Percentiles rank a stretch among this genome's conserved stretches.
These are phyloP conservation scores for Troilus luridus DNA, from an alignment of 2,888 invertebrate genomes.

Conservation along the genomic window DNA sequence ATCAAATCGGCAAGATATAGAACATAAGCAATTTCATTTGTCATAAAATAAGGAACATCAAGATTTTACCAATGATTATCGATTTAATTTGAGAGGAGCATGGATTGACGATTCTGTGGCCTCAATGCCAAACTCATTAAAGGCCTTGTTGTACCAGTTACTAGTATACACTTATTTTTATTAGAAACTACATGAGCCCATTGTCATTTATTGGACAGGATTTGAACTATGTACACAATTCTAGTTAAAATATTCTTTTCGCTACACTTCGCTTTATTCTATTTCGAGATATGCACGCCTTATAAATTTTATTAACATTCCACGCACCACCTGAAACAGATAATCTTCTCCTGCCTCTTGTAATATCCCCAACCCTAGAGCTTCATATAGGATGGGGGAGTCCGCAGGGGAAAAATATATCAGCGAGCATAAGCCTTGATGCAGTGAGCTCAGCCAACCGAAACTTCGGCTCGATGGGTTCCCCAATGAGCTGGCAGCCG, in stretches of 20 bases:
- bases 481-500: conserved; percentile 22
- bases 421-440: conserved; percentile 13
- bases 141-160: no score
- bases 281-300: background rate
- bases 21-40: no score
- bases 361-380: background rate
- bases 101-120: no score
- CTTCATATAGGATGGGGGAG: background rate
- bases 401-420: conserved; percentile 20
- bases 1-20: no score
- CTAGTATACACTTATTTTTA: no score
- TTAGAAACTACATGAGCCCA: no score
- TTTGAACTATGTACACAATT: background rate
- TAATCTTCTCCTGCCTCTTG: background rate
- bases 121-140: no score
- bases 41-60: no score
- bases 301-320: background rate
- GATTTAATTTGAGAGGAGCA: no score
- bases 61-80: no score
- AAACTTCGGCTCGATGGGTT: conserved; percentile 32
- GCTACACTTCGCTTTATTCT: background rate
- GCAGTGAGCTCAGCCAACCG: conserved; percentile 13
- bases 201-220: no score
- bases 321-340: background rate
- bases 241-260: background rate